Evolutionary conservation across 2,888 invertebrate species (phyloP).

Genomic region (Pristionchus japonicus): DNA sequence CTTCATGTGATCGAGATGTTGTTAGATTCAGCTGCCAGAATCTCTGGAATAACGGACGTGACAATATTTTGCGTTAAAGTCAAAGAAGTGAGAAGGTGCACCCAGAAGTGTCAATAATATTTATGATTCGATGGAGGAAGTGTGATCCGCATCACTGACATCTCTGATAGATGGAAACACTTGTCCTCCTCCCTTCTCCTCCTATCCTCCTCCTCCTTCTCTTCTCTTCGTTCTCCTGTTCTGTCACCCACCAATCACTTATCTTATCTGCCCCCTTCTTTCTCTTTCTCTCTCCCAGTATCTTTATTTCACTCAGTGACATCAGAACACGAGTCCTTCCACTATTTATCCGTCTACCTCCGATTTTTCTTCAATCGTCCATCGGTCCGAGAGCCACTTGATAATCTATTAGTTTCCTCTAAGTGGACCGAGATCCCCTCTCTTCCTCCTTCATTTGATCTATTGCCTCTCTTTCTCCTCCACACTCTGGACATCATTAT

Average conservation of each 20-base stretch:
- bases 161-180: neutral
- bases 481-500: neutral
- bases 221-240: conserved; percentile 16
- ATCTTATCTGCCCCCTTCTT: conserved; percentile 14
- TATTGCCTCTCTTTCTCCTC: conserved; percentile 31
- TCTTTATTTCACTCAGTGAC: neutral
- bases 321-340: neutral
- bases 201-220: neutral
- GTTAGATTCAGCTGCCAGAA: neutral
- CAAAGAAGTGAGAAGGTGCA: neutral
- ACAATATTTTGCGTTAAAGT: neutral
- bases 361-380: neutral
- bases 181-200: neutral
- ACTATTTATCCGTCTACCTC: neutral
- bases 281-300: neutral
- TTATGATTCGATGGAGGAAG: neutral
- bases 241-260: conserved; percentile 39
- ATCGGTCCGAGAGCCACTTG: neutral
- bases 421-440: conserved; percentile 6
- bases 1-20: conserved; percentile 6
- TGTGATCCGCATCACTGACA: neutral
- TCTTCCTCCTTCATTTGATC: neutral
- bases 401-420: neutral
- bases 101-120: neutral
- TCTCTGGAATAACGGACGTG: neutral